These are phyloP conservation scores for Polyergus mexicanus DNA, from an alignment of 1,140 invertebrate genomes.

Conservation along the genomic window DNA sequence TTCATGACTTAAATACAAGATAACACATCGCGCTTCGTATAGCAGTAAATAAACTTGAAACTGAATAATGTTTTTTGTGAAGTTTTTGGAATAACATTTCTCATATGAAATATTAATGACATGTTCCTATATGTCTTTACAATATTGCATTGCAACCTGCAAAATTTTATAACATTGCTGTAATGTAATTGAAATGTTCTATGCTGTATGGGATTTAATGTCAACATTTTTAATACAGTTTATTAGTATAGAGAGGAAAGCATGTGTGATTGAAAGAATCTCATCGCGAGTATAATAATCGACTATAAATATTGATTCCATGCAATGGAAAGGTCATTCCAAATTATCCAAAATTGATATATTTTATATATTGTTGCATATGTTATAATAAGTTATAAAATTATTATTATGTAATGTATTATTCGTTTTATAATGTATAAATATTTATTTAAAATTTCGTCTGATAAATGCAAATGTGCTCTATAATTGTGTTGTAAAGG, in stretches of 20 bases:
- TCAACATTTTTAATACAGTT: constrained; percentile 65
- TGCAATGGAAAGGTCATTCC: constrained; percentile 57
- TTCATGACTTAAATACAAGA: too few species aligned
- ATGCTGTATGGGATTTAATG: constrained; percentile 22
- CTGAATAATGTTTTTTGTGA: too few species aligned
- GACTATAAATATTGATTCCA: constrained; percentile 31
- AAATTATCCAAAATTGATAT: constrained; percentile 35
- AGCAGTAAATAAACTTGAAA: too few species aligned
- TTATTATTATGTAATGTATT: constrained; percentile 67
- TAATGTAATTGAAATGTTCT: too few species aligned
- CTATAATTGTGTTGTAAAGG: constrained; percentile 17
- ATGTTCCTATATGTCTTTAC: too few species aligned
- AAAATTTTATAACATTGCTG: too few species aligned
- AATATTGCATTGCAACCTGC: too few species aligned
- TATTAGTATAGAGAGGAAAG: constrained; percentile 7
- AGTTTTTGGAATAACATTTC: too few species aligned
- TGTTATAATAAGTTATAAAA: constrained; percentile 63
- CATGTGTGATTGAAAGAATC: constrained; percentile 53
- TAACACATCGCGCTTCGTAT: too few species aligned
- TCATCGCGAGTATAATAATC: constrained; percentile 45
- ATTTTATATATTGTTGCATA: constrained; percentile 73
- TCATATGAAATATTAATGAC: too few species aligned
- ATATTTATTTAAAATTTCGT: constrained; percentile 74
- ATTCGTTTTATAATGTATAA: constrained; percentile 70
- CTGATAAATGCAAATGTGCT: constrained; percentile 59